Evolutionary conservation across 23 tunicate species (phyloP).

Genomic region (Diplosoma virens): DNA sequence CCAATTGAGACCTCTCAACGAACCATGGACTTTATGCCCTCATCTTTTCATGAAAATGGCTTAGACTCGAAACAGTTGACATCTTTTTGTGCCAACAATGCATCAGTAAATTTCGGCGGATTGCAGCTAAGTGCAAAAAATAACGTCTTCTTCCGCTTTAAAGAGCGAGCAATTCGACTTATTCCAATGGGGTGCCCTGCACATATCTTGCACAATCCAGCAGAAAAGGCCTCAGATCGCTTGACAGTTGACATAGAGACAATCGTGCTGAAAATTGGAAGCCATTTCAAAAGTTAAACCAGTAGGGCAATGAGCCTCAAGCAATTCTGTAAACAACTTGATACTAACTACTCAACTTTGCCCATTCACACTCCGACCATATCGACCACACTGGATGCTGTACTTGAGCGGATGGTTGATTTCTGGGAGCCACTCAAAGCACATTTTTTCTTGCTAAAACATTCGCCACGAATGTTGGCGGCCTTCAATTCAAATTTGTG

Average conservation of each 20-base stretch:
- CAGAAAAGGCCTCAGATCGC: background rate
- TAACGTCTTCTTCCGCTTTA: background rate
- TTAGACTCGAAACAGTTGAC: background rate
- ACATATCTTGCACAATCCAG: background rate
- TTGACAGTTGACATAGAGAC: background rate
- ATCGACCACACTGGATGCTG: no score
- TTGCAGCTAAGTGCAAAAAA: background rate
- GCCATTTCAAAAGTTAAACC: background rate
- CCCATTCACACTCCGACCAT: no score
- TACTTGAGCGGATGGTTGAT: no score
- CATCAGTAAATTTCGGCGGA: background rate
- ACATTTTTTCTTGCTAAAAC: no score
- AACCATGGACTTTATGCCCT: background rate
- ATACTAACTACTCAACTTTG: no score
- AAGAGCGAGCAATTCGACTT: background rate
- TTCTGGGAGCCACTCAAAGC: no score
- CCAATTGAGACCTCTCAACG: background rate
- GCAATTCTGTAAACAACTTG: no score
- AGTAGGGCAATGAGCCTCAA: no score
- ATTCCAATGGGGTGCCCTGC: background rate
- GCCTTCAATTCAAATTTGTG: no score
- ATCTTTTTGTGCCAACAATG: background rate
- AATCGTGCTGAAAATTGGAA: background rate
- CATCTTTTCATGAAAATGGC: background rate
- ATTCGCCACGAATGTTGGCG: no score